Conservation (phyloP, 2,113 vertebrate species). For the Rhinoderma darwinii region DNA sequence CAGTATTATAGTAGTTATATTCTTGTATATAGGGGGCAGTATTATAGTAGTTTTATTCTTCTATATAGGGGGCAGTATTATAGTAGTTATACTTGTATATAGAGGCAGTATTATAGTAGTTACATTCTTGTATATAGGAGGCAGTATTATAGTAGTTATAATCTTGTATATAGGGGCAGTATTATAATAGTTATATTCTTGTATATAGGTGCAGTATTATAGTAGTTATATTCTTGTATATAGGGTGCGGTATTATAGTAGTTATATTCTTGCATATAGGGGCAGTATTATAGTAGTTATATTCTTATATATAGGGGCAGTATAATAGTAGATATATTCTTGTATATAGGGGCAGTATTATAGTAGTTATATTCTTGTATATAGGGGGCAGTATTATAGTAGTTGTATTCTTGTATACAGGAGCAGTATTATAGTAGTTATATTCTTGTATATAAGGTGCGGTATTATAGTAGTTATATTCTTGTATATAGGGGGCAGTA, state of each 20-base stretch:
- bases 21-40: not conserved
- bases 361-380: no score
- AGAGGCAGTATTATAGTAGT: conserved; percentile 20
- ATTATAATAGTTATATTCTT: no score
- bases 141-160: no score
- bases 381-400: no score
- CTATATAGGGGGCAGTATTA: conserved; percentile 9
- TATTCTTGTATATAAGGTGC: no score
- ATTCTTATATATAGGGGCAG: not conserved
- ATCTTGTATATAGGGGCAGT: no score
- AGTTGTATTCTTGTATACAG: no score
- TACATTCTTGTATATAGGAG: conserved; percentile 22
- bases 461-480: no score
- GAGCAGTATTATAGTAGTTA: no score
- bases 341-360: no score
- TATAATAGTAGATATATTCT: no score
- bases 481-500: no score
- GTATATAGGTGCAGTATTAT: not conserved
- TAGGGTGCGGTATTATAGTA: not conserved
- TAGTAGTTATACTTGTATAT: not conserved
- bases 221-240: conserved; percentile 7
- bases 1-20: conserved; percentile 9
- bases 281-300: conserved; percentile 1
- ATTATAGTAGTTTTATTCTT: not conserved
- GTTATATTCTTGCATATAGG: conserved; percentile 1